A percentile compares a stretch with the other conserved stretches of the same genome.
These are phyloP conservation scores for Pardosa pseudoannulata DNA, from an alignment of 2,888 invertebrate species.

Conservation along the genomic window DNA sequence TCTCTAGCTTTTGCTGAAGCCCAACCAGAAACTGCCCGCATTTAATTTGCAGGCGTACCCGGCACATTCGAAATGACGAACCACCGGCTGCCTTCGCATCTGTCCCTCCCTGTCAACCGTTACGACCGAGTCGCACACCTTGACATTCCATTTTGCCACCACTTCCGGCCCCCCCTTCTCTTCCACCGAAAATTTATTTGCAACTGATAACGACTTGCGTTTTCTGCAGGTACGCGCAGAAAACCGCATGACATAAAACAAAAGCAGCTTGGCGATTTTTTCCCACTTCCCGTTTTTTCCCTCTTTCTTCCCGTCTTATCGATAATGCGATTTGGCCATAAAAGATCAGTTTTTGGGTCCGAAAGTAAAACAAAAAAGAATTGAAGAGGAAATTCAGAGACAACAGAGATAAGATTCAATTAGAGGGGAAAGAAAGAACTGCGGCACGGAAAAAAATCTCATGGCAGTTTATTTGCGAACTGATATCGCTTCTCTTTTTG, in stretches of 20 bases:
- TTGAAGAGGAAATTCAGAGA: neutral
- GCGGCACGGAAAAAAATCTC: neutral
- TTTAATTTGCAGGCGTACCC: slow-evolving; percentile 14
- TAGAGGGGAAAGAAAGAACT: slow-evolving; percentile 12
- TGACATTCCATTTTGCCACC: slow-evolving; percentile 9
- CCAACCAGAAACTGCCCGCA: too few relatives aligned
- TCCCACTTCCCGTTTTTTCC: too few relatives aligned
- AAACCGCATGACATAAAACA: neutral
- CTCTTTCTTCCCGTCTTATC: too few relatives aligned
- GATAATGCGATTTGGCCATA: slow-evolving; percentile 47
- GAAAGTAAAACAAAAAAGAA: neutral
- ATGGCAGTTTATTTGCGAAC: neutral
- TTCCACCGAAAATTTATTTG: slow-evolving; percentile 26
- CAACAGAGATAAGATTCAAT: slow-evolving; percentile 42
- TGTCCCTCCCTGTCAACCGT: slow-evolving; percentile 57
- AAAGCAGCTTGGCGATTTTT: neutral
- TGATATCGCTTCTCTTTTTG: neutral
- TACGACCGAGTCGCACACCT: slow-evolving; percentile 47
- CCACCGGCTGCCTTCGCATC: slow-evolving; percentile 22
- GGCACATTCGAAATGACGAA: neutral
- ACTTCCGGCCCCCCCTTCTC: slow-evolving; percentile 17
- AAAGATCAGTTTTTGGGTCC: slow-evolving; percentile 32
- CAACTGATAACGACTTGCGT: neutral
- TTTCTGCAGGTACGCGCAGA: neutral
- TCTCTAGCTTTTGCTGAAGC: too few relatives aligned